A percentile compares a stretch with the other conserved stretches of the same genome.
Conservation (phyloP, 1,140 invertebrate species). For the Papilio aristodemus region DNA sequence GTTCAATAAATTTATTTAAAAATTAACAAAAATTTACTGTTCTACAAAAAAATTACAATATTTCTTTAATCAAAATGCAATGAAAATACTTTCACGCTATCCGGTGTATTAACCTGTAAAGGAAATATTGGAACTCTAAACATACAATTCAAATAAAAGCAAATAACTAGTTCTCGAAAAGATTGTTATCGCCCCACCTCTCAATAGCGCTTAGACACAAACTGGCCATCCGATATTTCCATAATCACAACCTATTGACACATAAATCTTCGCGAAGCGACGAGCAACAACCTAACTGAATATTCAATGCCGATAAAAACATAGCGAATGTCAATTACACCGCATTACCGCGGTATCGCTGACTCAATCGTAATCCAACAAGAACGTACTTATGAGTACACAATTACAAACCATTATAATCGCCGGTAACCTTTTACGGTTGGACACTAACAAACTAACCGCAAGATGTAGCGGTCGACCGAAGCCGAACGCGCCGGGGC, state of each 20-base stretch:
- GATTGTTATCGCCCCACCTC: conserved; percentile 9
- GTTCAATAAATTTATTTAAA: too few relatives aligned
- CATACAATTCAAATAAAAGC: conserved; percentile 1
- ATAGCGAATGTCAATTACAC: conserved; percentile 65
- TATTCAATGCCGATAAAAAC: conserved; percentile 41
- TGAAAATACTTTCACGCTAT: neutral
- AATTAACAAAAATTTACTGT: neutral
- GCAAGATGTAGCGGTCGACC: conserved; percentile 51
- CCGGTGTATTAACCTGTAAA: neutral
- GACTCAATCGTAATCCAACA: conserved; percentile 63
- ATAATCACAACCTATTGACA: conserved; percentile 44
- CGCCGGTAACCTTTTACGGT: conserved; percentile 62
- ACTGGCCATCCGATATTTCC: conserved; percentile 18
- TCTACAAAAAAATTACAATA: neutral
- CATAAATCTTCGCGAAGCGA: conserved; percentile 47
- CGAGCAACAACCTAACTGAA: conserved; percentile 46
- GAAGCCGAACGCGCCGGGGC: conserved; percentile 53
- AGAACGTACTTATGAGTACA: conserved; percentile 68
- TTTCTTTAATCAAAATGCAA: neutral
- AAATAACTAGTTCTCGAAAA: conserved; percentile 13
- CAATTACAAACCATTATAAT: conserved; percentile 77
- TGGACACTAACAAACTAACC: conserved; percentile 54
- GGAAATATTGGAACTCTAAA: conserved; percentile 2
- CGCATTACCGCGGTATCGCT: conserved; percentile 55
- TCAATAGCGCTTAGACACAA: conserved; percentile 27